A percentile compares a stretch with the other conserved stretches of the same genome.
phyloP scores from a whole-genome alignment of 2,113 vertebrate species.

The Steatornis caripensis region DNA sequence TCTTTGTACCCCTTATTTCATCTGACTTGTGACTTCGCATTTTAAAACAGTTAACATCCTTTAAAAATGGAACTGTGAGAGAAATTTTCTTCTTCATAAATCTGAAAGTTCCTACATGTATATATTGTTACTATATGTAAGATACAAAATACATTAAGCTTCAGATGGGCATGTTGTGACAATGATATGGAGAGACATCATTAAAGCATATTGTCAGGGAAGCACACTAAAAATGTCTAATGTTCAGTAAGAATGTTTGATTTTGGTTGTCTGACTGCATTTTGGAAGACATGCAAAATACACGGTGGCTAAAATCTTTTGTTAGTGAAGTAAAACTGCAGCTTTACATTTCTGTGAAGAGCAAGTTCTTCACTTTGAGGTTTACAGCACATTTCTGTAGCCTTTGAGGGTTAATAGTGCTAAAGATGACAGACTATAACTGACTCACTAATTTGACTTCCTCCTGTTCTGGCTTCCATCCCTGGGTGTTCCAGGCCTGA shows the following conservation, averaged over 20 bases:
- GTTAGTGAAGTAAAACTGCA: neutral
- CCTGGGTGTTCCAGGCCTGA: neutral
- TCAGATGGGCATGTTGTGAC: neutral
- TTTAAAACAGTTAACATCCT: conserved; percentile 14
- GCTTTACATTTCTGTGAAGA: neutral
- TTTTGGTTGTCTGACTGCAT: neutral
- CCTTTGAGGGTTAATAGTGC: neutral
- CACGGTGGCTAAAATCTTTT: neutral
- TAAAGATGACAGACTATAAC: neutral
- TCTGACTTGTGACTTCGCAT: neutral
- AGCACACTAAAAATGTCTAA: neutral
- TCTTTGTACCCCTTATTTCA: neutral
- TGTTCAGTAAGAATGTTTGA: neutral
- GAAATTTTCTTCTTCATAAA: conserved; percentile 29
- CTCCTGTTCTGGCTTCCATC: neutral
- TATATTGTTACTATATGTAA: neutral
- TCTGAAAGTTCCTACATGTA: neutral
- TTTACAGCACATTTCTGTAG: neutral
- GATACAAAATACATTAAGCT: neutral
- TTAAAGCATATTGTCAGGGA: conserved; percentile 1
- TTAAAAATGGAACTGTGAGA: conserved; percentile 24
- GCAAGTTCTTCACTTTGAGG: neutral
- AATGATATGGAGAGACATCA: neutral
- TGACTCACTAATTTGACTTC: neutral
- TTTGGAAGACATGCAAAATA: neutral